phyloP scores from a whole-genome alignment of 2,888 invertebrate genomes.

The Tenthredo notha region DNA sequence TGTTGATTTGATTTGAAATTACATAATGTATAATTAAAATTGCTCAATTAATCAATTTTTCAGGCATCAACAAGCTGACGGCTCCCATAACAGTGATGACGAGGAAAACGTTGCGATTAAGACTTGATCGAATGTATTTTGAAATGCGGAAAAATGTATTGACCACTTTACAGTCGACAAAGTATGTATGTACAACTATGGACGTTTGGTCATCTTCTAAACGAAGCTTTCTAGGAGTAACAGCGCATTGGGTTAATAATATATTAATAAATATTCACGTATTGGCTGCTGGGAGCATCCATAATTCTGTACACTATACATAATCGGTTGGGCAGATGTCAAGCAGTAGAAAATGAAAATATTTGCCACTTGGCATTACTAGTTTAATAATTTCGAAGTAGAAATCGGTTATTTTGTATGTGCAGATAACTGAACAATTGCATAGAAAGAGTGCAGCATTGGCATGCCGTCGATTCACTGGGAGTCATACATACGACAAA shows the following conservation, averaged over 20 bases:
- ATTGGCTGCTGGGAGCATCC: neutral
- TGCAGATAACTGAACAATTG: neutral
- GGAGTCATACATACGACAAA: neutral
- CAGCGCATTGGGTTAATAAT: neutral
- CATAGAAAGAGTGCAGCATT: neutral
- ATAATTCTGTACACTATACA: no score
- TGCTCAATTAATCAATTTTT: no score
- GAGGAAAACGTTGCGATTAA: no score
- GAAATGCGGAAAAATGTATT: neutral
- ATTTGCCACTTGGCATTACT: neutral
- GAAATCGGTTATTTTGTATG: neutral
- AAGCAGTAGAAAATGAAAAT: no score
- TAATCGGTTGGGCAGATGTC: no score
- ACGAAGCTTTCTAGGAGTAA: neutral
- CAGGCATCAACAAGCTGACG: no score
- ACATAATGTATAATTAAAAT: no score
- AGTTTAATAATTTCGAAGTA: neutral
- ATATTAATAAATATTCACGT: neutral
- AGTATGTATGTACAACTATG: conserved; percentile 11
- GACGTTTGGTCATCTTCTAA: conserved; percentile 1
- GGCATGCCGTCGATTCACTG: conserved; percentile 25
- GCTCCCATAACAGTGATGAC: no score
- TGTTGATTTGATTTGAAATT: no score
- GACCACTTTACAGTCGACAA: neutral
- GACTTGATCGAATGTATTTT: neutral